These are phyloP conservation scores for Rhyacichthys aspro DNA, from an alignment of 2,797 vertebrate genomes.

Conservation along the genomic window DNA sequence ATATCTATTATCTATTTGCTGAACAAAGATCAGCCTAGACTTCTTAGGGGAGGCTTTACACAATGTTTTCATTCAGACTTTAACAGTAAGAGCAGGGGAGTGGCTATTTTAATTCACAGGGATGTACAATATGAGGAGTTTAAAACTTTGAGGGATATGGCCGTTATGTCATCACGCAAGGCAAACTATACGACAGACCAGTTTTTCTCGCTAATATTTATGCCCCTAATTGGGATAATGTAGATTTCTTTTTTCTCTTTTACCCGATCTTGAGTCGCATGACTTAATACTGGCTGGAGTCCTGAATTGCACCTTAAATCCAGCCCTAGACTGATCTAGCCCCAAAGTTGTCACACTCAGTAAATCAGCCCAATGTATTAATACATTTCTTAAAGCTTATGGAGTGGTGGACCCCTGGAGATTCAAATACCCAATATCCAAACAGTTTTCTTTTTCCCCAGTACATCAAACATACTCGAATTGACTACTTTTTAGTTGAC, in stretches of 20 bases:
- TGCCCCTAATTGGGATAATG: too few relatives aligned
- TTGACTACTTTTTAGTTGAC: too few relatives aligned
- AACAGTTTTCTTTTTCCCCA: too few relatives aligned
- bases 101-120: background rate
- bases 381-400: too few relatives aligned
- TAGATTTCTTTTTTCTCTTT: background rate
- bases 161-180: background rate
- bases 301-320: too few relatives aligned
- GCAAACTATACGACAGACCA: background rate
- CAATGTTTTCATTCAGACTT: slow-evolving; percentile 5
- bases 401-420: too few relatives aligned
- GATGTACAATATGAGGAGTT: slow-evolving; percentile 2
- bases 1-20: slow-evolving; percentile 2
- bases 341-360: too few relatives aligned
- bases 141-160: background rate
- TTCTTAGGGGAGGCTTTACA: slow-evolving; percentile 7
- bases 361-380: too few relatives aligned
- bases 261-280: background rate
- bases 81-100: slow-evolving; percentile 3
- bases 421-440: too few relatives aligned
- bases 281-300: too few relatives aligned
- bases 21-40: background rate
- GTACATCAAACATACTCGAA: too few relatives aligned
- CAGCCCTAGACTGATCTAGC: too few relatives aligned
- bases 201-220: background rate